phyloP scores from a whole-genome alignment of 2,888 invertebrate species.

The Dolomedes plantarius region DNA sequence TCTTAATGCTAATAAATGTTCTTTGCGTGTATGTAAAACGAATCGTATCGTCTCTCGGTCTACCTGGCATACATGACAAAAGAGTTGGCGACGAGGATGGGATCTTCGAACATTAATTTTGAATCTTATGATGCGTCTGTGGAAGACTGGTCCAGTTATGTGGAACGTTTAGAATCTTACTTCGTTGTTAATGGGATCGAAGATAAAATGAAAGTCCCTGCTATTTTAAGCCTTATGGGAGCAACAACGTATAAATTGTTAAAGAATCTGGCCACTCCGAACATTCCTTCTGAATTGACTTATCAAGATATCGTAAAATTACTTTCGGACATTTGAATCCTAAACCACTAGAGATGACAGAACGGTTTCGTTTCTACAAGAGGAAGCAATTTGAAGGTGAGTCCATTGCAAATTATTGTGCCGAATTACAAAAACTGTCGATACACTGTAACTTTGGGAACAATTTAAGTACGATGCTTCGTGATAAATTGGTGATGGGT shows the following conservation, averaged over 20 bases:
- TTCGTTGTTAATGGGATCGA: slow-evolving; percentile 45
- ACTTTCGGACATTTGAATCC: slow-evolving; percentile 48
- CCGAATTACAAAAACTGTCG: slow-evolving; percentile 50
- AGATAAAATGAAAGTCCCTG: slow-evolving; percentile 45
- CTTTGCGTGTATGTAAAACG: slow-evolving; percentile 47
- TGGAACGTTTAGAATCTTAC: slow-evolving; percentile 47
- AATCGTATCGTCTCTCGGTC: slow-evolving; percentile 45
- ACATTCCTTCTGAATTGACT: slow-evolving; percentile 43
- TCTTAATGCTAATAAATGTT: slow-evolving; percentile 48
- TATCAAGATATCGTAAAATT: slow-evolving; percentile 49
- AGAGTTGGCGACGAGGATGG: slow-evolving; percentile 45
- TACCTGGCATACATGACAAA: slow-evolving; percentile 42
- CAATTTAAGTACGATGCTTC: slow-evolving; percentile 50
- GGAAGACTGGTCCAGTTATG: slow-evolving; percentile 48
- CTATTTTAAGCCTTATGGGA: slow-evolving; percentile 47
- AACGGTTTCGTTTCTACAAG: slow-evolving; percentile 52
- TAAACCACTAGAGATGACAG: slow-evolving; percentile 51
- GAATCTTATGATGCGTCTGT: slow-evolving; percentile 47
- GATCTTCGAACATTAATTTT: slow-evolving; percentile 42
- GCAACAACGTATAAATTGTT: slow-evolving; percentile 48
- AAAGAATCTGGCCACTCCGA: slow-evolving; percentile 47
- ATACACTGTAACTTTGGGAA: slow-evolving; percentile 50
- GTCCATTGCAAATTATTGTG: slow-evolving; percentile 49
- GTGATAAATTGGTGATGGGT: slow-evolving; percentile 53
- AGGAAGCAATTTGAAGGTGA: slow-evolving; percentile 53